Evolutionary conservation across 2,888 invertebrate genomes (phyloP).

Genomic region (Tineola bisselliella): DNA sequence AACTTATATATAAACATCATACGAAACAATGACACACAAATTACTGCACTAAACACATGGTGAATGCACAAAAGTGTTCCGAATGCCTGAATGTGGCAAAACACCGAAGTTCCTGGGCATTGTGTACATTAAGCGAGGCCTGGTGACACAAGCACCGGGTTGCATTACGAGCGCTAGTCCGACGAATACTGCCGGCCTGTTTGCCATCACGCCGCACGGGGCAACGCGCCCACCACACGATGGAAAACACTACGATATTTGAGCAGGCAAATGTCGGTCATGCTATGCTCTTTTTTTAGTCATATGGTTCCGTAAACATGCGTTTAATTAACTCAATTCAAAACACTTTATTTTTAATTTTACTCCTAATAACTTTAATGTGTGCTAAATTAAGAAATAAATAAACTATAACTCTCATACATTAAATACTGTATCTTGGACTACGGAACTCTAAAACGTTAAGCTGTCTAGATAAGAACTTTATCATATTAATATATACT

Average conservation of each 20-base stretch:
- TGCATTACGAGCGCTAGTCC: conserved; percentile 16
- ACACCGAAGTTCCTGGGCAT: conserved; percentile 53
- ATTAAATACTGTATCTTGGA: not conserved
- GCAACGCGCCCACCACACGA: conserved; percentile 7
- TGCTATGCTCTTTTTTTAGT: not conserved
- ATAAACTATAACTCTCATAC: too few species aligned
- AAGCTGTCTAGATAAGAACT: not conserved
- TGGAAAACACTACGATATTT: conserved; percentile 8
- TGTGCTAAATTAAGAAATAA: too few species aligned
- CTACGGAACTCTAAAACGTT: not conserved
- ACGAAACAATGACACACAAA: not conserved
- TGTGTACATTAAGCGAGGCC: conserved; percentile 28
- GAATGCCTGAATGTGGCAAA: conserved; percentile 20
- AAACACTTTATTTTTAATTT: too few species aligned
- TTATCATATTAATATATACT: not conserved
- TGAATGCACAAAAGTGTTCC: conserved; percentile 22
- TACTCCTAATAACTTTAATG: too few species aligned
- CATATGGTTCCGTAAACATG: not conserved
- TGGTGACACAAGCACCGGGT: conserved; percentile 15
- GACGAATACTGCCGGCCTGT: not conserved
- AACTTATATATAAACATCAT: conserved; percentile 9
- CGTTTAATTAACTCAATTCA: not conserved
- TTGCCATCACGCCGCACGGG: not conserved
- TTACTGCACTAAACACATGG: not conserved
- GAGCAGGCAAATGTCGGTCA: not conserved